Evolutionary conservation across 2,797 vertebrate species (phyloP), one percentile per base, ranked within the genome.

Genomic region (Pipistrellus pygmaeus): DNA sequence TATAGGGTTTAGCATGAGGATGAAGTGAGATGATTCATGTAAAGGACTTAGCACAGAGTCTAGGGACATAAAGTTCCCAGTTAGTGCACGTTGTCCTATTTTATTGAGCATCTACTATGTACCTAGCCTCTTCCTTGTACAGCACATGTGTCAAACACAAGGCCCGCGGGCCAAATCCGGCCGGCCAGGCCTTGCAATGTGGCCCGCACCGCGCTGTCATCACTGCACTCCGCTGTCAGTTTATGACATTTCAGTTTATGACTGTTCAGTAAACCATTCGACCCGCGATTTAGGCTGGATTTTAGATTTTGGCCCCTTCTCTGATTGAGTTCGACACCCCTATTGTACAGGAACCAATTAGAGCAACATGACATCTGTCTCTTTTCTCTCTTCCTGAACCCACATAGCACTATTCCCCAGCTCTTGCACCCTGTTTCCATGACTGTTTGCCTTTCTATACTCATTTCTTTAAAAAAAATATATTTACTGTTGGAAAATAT

Each of bases 341-440:
- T n/a, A n/a, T 71, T 53, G 2, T 3, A n/a, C 8, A 18, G 41
- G 17, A 41, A 64, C n/a, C 85, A 73, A 53, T 14, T 6, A 51
- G 12, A 60, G 32, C 53, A 46, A 11, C 17, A 20, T 9, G 27
- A 12, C 8, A 0, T 17, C 57, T 0, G 1, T 5, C 27, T 57
- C 1, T 51, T 41, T 77, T 18, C 75, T 77, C 35, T 85, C 20
- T 4, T n/a, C 48, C 48, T 6, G 6, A 14, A 25, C 41, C 72
- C 1, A 0, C 81, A 23, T 14, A 9, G 8, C 21, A 51, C 14
- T 6, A 21, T 48, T 77, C n/a, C 60, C 53, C 0, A 4, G 57
- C 6, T 75, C 1, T 0, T 3, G 2, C 25, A 32, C 25, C 25
- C 6, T 35, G 20, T 5, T 14, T 35, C 14, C 18, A 76, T 12